Conservation (phyloP, 2,113 vertebrate genomes). For the Python bivittatus region DNA sequence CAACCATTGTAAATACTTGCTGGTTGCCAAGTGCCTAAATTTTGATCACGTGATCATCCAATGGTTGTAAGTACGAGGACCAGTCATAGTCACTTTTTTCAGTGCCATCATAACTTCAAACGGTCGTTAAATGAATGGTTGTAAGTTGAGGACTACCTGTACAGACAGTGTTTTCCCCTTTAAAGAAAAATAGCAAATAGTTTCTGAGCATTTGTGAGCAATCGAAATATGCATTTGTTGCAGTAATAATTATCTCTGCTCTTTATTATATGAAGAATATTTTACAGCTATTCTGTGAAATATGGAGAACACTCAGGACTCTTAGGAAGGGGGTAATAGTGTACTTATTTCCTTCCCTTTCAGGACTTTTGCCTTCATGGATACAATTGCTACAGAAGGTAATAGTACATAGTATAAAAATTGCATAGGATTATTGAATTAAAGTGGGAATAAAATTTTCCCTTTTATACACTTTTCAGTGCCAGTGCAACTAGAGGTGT, state of each 20-base stretch:
- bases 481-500: neutral
- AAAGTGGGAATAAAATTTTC: neutral
- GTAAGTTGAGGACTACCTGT: no score
- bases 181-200: neutral
- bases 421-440: neutral
- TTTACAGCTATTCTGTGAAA: neutral
- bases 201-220: neutral
- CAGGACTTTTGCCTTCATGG: neutral
- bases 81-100: no score
- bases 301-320: neutral
- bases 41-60: no score
- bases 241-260: neutral
- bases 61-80: no score
- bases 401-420: neutral
- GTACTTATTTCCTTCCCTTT: neutral
- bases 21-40: no score
- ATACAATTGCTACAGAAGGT: neutral
- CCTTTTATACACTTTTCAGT: neutral
- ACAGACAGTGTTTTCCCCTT: no score
- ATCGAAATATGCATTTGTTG: neutral
- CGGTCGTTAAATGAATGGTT: no score
- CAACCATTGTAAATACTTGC: no score
- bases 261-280: neutral
- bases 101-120: no score
- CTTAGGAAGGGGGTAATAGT: neutral